These are phyloP conservation scores for Decapterus maruadsi DNA, from an alignment of 2,797 vertebrate genomes.

Conservation along the genomic window DNA sequence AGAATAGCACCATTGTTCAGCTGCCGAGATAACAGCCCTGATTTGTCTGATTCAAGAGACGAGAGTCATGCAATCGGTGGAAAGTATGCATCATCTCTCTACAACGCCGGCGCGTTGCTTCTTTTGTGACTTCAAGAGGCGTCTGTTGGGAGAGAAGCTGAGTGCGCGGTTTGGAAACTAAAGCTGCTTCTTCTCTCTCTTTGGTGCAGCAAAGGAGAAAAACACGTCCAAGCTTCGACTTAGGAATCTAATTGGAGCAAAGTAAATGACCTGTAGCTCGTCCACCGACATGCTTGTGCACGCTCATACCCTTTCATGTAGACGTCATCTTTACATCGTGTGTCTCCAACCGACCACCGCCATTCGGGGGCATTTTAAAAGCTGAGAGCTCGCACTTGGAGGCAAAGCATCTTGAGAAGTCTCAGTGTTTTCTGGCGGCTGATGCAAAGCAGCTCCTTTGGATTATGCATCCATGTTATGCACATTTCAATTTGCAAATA, in stretches of 20 bases:
- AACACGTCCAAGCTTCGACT: slow-evolving; percentile 33
- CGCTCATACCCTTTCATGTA: too few species aligned
- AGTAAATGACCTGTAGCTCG: slow-evolving; percentile 35
- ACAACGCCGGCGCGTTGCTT: background rate
- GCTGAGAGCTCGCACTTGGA: background rate
- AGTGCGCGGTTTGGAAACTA: slow-evolving; percentile 5
- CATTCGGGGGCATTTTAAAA: background rate
- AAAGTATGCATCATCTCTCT: background rate
- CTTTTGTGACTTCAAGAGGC: slow-evolving; percentile 27
- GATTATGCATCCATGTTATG: background rate
- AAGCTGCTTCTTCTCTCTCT: slow-evolving; percentile 27
- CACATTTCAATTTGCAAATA: background rate
- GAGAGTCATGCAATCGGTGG: slow-evolving; percentile 18
- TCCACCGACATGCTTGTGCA: slow-evolving; percentile 36
- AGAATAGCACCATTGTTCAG: slow-evolving; percentile 15
- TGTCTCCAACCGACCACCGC: background rate
- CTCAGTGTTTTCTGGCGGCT: background rate
- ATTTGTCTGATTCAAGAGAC: slow-evolving; percentile 14
- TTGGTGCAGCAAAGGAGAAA: slow-evolving; percentile 28
- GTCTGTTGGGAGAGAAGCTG: background rate
- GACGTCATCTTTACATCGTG: background rate
- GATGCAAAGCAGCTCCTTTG: background rate
- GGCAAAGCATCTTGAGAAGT: background rate
- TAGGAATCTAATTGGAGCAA: slow-evolving; percentile 43
- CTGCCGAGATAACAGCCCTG: background rate